Conservation (phyloP, 2,888 invertebrate genomes). For the Stenodema calcarata region DNA sequence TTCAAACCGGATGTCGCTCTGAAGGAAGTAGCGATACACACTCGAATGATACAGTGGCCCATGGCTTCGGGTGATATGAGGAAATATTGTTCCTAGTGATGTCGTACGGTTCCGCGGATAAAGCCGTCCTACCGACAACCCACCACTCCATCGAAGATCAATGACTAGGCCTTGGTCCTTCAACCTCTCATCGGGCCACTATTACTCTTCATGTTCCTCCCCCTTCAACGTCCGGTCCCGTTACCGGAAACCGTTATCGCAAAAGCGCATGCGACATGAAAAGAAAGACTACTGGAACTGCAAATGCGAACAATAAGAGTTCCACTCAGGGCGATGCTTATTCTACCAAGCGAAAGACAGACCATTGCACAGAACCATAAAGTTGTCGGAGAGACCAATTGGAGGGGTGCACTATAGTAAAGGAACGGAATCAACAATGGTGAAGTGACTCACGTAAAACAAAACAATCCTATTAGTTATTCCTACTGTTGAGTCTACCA, state of each 20-base stretch:
- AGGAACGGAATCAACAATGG: too few relatives aligned
- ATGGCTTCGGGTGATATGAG: not conserved
- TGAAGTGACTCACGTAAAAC: too few relatives aligned
- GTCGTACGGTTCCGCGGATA: not conserved
- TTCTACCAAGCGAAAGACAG: too few relatives aligned
- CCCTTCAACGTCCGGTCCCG: not conserved
- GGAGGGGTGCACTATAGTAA: too few relatives aligned
- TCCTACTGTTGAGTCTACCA: too few relatives aligned
- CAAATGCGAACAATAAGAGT: too few relatives aligned
- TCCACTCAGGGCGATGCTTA: too few relatives aligned
- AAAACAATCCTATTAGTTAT: too few relatives aligned
- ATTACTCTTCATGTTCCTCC: constrained; percentile 10
- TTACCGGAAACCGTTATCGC: not conserved
- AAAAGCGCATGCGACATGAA: too few relatives aligned
- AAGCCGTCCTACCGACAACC: not conserved
- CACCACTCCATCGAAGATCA: not conserved
- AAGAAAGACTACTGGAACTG: too few relatives aligned
- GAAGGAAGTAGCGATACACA: not conserved
- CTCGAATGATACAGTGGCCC: not conserved
- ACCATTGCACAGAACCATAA: too few relatives aligned
- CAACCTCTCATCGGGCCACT: not conserved
- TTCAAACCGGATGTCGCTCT: not conserved
- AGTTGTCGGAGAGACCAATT: too few relatives aligned
- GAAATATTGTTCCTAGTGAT: not conserved
- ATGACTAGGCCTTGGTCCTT: not conserved